Base-by-base conservation (phyloP, 2,797 vertebrate species). In the Lateolabrax maculatus region DNA sequence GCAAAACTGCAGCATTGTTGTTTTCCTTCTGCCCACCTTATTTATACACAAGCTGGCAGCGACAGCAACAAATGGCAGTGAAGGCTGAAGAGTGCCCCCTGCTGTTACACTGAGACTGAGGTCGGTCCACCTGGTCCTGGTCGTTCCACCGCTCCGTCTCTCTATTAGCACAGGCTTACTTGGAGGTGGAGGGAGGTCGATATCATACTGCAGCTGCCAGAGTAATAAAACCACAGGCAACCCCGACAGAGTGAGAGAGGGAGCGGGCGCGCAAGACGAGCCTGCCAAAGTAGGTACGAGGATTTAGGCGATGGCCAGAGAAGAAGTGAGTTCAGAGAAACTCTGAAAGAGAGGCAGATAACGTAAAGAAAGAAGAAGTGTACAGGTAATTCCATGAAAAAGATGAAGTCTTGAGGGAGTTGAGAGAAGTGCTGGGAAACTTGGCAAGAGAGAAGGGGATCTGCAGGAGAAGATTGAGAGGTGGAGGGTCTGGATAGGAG, bases 21-120 rank as follows among this genome's bases (percentile, higher is more conserved):
- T 79, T 79, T 80, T 78, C 60, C 61, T 75, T 76, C 72, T 75
- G 69, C 82, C 73, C 71, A 71, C 77, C 82, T 71, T 62, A 46
- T 83, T 73, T 68, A 87, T 27, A 84, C 56, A 75, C 58, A 81
- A 64, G 63, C 85, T 77, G 83, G 15, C 64, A 74, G 48, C 15
- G 23, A 80, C 74, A 87, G 84, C 88, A 87, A 83, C 85, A 85
- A 86, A 82, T 88, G 85, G 77, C 76, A 89, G 80, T 48, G 31
- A 86, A 93, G 91, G 93, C 85, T 93, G 89, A 94, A 94, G 90
- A 93, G 89, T 93, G 92, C 91, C 94, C 94, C 93, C 94, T 95
- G 90, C 92, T 92, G 93, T 88, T 87, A 21, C 66, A 69, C 63
- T 2, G 31, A 67, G 68, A 61, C 73, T 9, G 48, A 84, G 85